Conservation (phyloP, 1,140 invertebrate genomes). For the Fopius arisanus region DNA sequence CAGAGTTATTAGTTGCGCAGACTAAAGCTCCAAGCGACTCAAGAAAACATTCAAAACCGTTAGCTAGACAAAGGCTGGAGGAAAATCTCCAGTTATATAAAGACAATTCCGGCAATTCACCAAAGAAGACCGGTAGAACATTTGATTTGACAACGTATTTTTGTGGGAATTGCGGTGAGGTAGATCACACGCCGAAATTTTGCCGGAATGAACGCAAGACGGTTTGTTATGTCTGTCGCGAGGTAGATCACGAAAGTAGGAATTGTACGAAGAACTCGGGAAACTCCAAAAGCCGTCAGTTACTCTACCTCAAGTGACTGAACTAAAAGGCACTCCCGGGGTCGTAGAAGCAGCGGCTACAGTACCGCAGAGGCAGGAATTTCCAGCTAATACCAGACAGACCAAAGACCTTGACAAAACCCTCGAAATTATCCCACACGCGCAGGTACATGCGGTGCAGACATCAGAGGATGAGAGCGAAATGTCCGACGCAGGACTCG, state of each 20-base stretch:
- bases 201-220: constrained; percentile 7
- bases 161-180: constrained; percentile 23
- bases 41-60: background rate
- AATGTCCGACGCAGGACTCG: background rate
- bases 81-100: background rate
- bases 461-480: background rate
- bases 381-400: background rate
- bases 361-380: background rate
- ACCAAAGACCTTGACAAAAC: background rate
- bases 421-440: too few relatives aligned
- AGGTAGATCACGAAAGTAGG: constrained; percentile 16
- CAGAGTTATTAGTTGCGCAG: background rate
- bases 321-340: background rate
- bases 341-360: background rate
- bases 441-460: too few relatives aligned
- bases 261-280: constrained; percentile 9
- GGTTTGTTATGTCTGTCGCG: constrained; percentile 26
- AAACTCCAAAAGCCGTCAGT: constrained; percentile 28
- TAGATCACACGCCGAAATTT: constrained; percentile 1
- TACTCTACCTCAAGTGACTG: constrained; percentile 13
- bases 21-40: background rate
- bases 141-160: background rate
- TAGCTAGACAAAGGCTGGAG: background rate
- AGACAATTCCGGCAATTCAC: background rate
- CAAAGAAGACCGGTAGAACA: background rate